Percentiles rank a stretch among this genome's conserved stretches.
These are phyloP conservation scores for Epicampocera succincta DNA, from an alignment of 2,888 invertebrate species.

Conservation along the genomic window DNA sequence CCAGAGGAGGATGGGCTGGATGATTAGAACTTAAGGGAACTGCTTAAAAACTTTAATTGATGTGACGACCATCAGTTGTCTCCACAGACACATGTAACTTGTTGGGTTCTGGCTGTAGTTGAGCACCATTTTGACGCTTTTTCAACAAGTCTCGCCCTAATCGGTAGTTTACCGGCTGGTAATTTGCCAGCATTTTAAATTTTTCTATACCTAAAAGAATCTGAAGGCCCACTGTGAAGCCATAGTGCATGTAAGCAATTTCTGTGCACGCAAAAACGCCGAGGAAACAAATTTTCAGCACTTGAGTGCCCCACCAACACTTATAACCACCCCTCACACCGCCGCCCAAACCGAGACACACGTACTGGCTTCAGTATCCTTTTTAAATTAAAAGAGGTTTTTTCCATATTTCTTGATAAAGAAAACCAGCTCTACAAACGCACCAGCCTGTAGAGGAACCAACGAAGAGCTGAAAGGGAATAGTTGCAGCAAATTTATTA, in stretches of 20 bases:
- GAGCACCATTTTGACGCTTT: too few relatives aligned
- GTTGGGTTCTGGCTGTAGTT: too few relatives aligned
- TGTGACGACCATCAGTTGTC: too few relatives aligned
- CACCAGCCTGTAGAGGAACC: constrained; percentile 8
- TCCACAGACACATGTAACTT: too few relatives aligned
- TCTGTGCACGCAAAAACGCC: background rate
- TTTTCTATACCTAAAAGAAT: too few relatives aligned
- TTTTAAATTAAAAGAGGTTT: constrained; percentile 58
- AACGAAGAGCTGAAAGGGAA: constrained; percentile 16
- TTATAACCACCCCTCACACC: background rate
- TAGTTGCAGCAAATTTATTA: constrained; percentile 64
- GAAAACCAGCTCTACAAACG: constrained; percentile 27
- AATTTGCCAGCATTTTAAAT: too few relatives aligned
- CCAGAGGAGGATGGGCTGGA: too few relatives aligned
- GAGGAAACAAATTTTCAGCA: background rate
- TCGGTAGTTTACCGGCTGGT: too few relatives aligned
- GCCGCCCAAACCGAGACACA: background rate
- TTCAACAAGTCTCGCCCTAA: too few relatives aligned
- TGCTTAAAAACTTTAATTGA: too few relatives aligned
- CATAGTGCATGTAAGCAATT: background rate
- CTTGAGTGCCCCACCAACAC: constrained; percentile 30
- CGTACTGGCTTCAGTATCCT: constrained; percentile 26
- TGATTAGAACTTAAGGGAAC: too few relatives aligned
- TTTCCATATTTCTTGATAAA: constrained; percentile 18
- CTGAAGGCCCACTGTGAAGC: too few relatives aligned